phyloP scores from a whole-genome alignment of 2,113 vertebrate genomes.

The Pithys albifrons region DNA sequence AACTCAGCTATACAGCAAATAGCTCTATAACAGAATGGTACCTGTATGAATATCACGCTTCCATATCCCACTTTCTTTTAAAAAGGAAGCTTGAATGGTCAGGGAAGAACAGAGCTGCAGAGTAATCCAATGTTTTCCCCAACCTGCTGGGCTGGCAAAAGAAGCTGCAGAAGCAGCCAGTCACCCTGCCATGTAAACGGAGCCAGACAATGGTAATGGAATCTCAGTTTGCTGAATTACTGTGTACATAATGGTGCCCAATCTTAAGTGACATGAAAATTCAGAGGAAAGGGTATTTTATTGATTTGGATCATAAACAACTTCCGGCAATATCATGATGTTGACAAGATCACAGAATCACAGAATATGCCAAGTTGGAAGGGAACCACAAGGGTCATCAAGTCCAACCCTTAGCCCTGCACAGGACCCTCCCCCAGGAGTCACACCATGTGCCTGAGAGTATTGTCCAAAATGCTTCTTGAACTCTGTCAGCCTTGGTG shows the following conservation, averaged over 20 bases:
- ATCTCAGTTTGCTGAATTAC: neutral
- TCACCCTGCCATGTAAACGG: neutral
- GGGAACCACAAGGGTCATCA: neutral
- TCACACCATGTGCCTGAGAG: neutral
- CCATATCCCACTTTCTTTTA: neutral
- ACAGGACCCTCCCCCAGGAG: neutral
- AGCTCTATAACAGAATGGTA: neutral
- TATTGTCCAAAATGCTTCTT: neutral
- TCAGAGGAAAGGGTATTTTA: neutral
- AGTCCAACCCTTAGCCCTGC: neutral
- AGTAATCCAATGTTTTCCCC: neutral
- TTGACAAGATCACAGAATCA: neutral
- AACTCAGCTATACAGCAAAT: neutral
- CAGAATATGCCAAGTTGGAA: neutral
- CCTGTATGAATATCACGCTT: neutral
- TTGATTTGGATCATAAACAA: neutral
- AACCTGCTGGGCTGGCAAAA: neutral
- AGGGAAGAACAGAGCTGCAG: neutral
- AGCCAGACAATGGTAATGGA: neutral
- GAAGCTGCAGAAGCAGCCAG: neutral
- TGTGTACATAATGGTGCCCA: neutral
- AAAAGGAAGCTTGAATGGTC: neutral
- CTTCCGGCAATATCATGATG: neutral
- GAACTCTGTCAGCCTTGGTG: neutral
- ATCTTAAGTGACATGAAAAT: neutral